Conservation (phyloP, 1,140 invertebrate species). For the Stenopsyche tienmushanensis region DNA sequence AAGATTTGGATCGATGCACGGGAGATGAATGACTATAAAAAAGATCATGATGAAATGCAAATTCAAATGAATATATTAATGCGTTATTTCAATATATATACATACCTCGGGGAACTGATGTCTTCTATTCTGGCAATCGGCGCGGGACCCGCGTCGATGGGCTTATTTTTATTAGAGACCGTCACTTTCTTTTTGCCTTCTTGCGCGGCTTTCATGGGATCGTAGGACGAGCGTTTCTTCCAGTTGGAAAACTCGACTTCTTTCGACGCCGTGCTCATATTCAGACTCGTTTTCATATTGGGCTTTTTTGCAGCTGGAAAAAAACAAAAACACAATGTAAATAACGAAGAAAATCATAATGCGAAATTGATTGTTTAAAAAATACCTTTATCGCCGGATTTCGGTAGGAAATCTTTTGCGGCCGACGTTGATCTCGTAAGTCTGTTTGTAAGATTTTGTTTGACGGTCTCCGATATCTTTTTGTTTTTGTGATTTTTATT, state of each 20-base stretch:
- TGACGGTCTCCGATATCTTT: conserved; percentile 48
- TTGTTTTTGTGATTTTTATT: conserved; percentile 49
- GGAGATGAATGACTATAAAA: conserved; percentile 52
- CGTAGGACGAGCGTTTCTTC: conserved; percentile 82
- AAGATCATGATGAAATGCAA: background rate
- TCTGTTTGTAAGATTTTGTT: conserved; percentile 48
- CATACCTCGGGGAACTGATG: conserved; percentile 52
- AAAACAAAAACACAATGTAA: background rate
- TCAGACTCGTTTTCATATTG: conserved; percentile 43
- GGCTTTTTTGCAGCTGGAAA: conserved; percentile 55
- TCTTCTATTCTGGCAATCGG: conserved; percentile 51
- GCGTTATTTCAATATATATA: conserved; percentile 11
- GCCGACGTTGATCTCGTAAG: conserved; percentile 53
- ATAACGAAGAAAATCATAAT: background rate
- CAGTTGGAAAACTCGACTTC: conserved; percentile 82
- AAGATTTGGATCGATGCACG: conserved; percentile 54
- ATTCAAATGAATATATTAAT: conserved; percentile 3
- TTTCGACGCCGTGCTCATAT: conserved; percentile 48
- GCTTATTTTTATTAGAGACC: background rate
- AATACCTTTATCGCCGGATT: conserved; percentile 51
- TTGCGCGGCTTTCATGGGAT: conserved; percentile 80
- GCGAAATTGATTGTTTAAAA: background rate
- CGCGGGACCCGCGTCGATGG: background rate
- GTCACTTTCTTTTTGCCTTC: conserved; percentile 64
- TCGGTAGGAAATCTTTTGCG: conserved; percentile 51